Percentiles rank a stretch among this genome's conserved stretches.
Conservation (phyloP, 2,113 vertebrate species). For the Phasianus colchicus region DNA sequence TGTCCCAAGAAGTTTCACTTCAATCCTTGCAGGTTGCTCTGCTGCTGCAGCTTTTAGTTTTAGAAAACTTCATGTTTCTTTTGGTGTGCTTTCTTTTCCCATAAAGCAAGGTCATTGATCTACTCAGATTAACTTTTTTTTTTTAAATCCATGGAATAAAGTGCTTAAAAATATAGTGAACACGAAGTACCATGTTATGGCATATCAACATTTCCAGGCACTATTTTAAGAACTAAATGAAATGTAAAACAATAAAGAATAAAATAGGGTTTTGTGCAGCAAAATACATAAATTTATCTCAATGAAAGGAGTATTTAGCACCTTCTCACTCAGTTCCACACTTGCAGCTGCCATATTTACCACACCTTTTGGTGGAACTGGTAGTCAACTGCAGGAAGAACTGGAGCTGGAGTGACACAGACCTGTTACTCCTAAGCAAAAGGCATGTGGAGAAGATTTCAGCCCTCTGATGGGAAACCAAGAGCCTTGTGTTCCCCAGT, state of each 20-base stretch:
- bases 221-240: background rate
- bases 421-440: background rate
- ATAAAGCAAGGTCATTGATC: background rate
- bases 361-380: background rate
- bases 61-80: background rate
- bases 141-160: background rate
- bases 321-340: background rate
- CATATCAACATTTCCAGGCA: background rate
- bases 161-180: background rate
- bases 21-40: background rate
- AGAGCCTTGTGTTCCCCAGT: background rate
- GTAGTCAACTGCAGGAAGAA: background rate
- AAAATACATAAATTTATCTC: background rate
- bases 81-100: background rate
- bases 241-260: background rate
- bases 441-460: background rate
- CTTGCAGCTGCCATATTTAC: background rate
- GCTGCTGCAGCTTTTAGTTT: background rate
- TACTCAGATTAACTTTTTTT: background rate
- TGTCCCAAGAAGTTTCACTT: background rate
- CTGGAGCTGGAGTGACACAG: background rate
- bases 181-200: background rate
- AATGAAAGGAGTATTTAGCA: background rate
- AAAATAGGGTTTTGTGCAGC: background rate
- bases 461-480: background rate